These are phyloP conservation scores for Alloscopus bannaensis DNA, from an alignment of 2,888 invertebrate species.

Conservation along the genomic window DNA sequence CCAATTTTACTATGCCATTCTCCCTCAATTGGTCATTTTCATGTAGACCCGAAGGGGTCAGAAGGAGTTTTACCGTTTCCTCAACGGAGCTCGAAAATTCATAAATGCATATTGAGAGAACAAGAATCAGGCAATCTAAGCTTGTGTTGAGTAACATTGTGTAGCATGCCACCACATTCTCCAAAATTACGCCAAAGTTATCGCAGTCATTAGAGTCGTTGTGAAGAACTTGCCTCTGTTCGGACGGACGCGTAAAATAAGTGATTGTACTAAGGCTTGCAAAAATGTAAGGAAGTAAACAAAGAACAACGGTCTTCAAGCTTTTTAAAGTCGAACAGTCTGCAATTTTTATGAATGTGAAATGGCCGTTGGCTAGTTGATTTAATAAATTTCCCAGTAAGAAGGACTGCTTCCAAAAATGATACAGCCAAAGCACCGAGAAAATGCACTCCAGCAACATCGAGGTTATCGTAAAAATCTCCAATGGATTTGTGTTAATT, in stretches of 20 bases:
- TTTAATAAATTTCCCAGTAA: not conserved
- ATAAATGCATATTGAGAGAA: not conserved
- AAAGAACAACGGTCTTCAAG: not conserved
- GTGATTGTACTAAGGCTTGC: too few relatives aligned
- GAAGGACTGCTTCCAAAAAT: slow-evolving; percentile 15
- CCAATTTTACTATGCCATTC: too few relatives aligned
- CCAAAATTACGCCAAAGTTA: not conserved
- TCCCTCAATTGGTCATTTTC: too few relatives aligned
- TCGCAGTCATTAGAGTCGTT: not conserved
- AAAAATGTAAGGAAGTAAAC: too few relatives aligned
- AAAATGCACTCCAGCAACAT: not conserved
- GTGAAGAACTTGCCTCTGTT: slow-evolving; percentile 2
- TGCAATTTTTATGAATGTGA: not conserved
- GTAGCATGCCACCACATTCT: not conserved
- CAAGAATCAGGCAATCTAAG: not conserved
- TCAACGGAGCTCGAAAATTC: too few relatives aligned
- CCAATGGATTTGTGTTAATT: not conserved
- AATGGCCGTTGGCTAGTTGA: not conserved
- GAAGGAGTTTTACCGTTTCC: too few relatives aligned
- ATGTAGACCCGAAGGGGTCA: too few relatives aligned
- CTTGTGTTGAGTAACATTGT: not conserved
- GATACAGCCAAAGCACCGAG: not conserved
- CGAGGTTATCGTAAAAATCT: slow-evolving; percentile 1
- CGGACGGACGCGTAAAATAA: not conserved
- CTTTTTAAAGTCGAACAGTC: not conserved